phyloP scores from a whole-genome alignment of 2,113 vertebrate species.

The Rhipidura dahli region DNA sequence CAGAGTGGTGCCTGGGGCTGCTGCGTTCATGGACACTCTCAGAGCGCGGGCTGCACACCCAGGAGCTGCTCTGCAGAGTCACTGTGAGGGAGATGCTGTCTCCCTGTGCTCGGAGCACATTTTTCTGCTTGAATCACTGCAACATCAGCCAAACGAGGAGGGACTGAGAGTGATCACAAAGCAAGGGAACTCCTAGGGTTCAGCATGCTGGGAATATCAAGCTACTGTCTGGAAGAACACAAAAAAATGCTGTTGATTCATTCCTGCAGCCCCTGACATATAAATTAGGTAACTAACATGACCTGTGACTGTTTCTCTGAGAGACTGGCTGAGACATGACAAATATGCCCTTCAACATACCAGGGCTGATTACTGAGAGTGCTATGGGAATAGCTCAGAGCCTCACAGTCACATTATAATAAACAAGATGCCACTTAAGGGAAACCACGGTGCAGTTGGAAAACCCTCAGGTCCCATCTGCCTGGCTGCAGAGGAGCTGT shows the following conservation, averaged over 20 bases:
- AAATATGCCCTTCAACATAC: constrained; percentile 63
- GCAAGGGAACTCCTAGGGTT: constrained; percentile 37
- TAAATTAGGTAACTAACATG: constrained; percentile 63
- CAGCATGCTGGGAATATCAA: not conserved
- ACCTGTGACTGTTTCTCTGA: constrained; percentile 49
- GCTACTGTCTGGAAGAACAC: constrained; percentile 30
- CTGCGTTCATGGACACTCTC: accelerated
- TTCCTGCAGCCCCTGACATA: constrained; percentile 57
- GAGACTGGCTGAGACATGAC: constrained; percentile 54
- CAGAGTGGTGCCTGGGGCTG: accelerated
- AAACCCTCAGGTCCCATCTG: not conserved
- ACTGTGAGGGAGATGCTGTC: accelerated
- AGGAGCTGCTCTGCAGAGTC: not conserved
- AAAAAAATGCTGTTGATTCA: constrained; percentile 16
- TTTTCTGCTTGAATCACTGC: constrained; percentile 16
- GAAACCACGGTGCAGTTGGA: not conserved
- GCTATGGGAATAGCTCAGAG: constrained; percentile 16
- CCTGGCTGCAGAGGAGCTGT: not conserved
- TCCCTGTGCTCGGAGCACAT: not conserved
- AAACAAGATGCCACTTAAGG: constrained; percentile 7
- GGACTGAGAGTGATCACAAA: not conserved
- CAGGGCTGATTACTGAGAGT: constrained; percentile 11
- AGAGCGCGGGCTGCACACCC: accelerated
- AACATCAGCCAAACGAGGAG: constrained; percentile 21
- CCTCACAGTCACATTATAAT: not conserved